phyloP scores from a whole-genome alignment of 2,888 invertebrate species.

The Oxyscelio sp. region DNA sequence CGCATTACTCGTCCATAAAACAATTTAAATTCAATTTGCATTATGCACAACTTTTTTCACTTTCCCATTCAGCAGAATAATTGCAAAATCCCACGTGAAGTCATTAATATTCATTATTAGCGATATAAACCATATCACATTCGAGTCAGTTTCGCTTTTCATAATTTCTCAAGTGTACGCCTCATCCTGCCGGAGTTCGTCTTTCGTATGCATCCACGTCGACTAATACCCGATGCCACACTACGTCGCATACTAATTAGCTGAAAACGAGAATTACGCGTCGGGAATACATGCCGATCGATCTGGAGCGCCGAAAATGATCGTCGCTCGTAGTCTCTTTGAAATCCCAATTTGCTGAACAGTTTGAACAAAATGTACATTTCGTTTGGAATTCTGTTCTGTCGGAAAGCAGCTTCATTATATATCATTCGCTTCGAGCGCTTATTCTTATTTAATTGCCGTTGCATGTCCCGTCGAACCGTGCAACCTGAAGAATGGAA shows the following conservation, averaged over 20 bases:
- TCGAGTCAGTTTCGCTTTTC: slow-evolving; percentile 66
- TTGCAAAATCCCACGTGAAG: too few relatives aligned
- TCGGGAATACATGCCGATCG: slow-evolving; percentile 40
- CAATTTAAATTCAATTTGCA: too few relatives aligned
- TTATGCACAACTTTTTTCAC: too few relatives aligned
- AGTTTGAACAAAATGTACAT: too few relatives aligned
- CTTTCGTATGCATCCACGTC: slow-evolving; percentile 81
- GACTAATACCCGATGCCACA: slow-evolving; percentile 81
- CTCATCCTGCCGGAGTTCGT: slow-evolving; percentile 50
- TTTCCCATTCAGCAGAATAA: too few relatives aligned
- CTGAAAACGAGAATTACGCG: slow-evolving; percentile 74
- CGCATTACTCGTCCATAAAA: too few relatives aligned
- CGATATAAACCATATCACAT: slow-evolving; percentile 56
- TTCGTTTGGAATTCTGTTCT: too few relatives aligned
- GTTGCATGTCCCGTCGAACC: slow-evolving; percentile 22
- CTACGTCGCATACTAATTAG: slow-evolving; percentile 82
- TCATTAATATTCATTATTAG: slow-evolving; percentile 53
- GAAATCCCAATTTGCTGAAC: too few relatives aligned
- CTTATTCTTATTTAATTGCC: slow-evolving; percentile 34
- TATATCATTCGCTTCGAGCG: slow-evolving; percentile 14
- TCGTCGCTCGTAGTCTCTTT: background rate
- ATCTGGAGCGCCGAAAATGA: background rate
- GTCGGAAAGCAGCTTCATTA: slow-evolving; percentile 26
- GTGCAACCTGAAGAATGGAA: slow-evolving; percentile 52
- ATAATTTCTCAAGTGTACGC: slow-evolving; percentile 63